Evolutionary conservation across 2,113 vertebrate genomes (phyloP).

Genomic region (Lamprotornis superbus): DNA sequence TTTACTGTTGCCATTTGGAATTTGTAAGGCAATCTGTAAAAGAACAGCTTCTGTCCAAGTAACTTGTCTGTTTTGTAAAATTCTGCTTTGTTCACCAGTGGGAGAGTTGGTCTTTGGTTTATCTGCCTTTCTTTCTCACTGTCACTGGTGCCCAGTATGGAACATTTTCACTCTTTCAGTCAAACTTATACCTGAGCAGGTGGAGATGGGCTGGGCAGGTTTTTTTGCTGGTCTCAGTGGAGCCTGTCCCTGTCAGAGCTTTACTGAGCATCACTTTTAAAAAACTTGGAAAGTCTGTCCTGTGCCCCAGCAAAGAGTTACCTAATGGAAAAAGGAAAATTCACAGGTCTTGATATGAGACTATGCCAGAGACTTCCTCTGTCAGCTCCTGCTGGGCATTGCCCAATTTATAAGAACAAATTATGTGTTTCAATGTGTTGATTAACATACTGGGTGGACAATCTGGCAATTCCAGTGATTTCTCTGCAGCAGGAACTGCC

Average conservation of each 20-base stretch:
- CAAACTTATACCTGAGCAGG: background rate
- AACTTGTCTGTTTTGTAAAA: conserved; percentile 1
- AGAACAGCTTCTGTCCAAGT: background rate
- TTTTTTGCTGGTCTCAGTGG: background rate
- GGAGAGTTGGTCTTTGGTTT: background rate
- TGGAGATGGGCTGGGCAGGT: background rate
- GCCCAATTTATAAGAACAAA: background rate
- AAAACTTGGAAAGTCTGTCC: background rate
- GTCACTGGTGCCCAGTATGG: background rate
- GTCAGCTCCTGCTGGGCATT: background rate
- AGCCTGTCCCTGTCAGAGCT: background rate
- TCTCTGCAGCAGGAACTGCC: background rate
- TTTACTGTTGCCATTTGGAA: conserved; percentile 63
- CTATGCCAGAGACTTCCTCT: background rate
- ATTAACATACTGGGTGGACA: background rate
- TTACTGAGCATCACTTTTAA: background rate
- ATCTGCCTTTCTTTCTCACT: background rate
- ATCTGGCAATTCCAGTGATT: background rate
- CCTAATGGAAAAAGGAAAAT: background rate
- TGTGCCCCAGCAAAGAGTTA: background rate
- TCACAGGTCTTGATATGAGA: background rate
- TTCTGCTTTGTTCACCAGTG: background rate
- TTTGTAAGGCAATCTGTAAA: conserved; percentile 69
- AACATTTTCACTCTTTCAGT: background rate
- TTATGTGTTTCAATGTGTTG: background rate